Base-by-base conservation (phyloP, 2,888 invertebrate species). In the Epinotia ramella region DNA sequence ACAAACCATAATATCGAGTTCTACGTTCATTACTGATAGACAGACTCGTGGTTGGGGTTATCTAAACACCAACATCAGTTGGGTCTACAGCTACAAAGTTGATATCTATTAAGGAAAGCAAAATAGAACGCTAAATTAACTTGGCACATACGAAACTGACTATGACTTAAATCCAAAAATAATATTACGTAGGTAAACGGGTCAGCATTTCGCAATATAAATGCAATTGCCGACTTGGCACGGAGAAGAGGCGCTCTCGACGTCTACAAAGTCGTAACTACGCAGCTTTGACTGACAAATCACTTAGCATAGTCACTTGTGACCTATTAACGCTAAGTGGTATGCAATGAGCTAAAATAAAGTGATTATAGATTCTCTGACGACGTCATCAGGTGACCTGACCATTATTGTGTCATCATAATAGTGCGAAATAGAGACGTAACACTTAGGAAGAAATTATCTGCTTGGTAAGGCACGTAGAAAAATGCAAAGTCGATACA, bases 141-240 rank as follows among this genome's bases (percentile, higher is more conserved):
- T 16, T 28, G 20, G 20, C 13, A 13, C 20, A 24, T 9, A 9
- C 28, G 46, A 20, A 28, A 65, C 46, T 49, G 7, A 65, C 46
- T 33, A 46, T 40, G 44, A 66, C 28, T 9, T 33, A 57, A 71
- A 28, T 33, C 71, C 66, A 65, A 72, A 75, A 72, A 76, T 72
- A 76, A 62, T 71, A 66, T 71, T 49, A 65, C 71, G 71, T 57
- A 76, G 60, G 68, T 57, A 79, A 81, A 80, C 77, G 77, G 76
- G 79, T 74, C 80, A 78, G 73, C 73, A 78, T 81, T 81, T 79
- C 79, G 77, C 78, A 79, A 81, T 79, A 77, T 78, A 79, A 79
- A 81, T 81, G 74, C 63, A 74, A 77, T 68, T 77, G 82, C 77
- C 76, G 79, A 81, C 77, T 90, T 90, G 90, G 90, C 90, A 89